Conservation (phyloP, 1,140 invertebrate genomes). For the Tyrophagus putrescentiae region DNA sequence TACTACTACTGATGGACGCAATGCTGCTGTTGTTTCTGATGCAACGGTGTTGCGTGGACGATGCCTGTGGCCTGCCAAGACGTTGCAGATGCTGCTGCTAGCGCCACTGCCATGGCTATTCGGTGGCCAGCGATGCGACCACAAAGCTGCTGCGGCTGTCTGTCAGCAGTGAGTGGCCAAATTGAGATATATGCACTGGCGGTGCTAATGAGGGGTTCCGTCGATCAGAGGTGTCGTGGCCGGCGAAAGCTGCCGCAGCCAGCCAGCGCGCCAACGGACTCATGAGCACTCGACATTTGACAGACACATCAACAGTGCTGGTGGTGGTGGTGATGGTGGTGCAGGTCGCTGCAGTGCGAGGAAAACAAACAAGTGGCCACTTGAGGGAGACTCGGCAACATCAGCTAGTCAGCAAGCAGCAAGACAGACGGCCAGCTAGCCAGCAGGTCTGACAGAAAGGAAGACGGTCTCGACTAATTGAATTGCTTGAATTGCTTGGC, state of each 20-base stretch:
- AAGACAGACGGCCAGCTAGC: no score
- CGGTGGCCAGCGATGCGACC: no score
- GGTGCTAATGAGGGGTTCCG: constrained; percentile 14
- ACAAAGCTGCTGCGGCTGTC: no score
- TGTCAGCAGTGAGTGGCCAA: not conserved
- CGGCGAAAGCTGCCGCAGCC: not conserved
- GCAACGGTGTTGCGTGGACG: no score
- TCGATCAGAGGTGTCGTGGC: constrained; percentile 5
- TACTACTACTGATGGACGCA: no score
- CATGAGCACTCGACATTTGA: constrained; percentile 1
- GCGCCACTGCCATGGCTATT: no score
- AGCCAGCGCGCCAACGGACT: not conserved
- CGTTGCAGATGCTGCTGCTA: no score
- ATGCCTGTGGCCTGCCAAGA: no score
- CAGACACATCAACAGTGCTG: no score
- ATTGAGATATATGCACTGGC: constrained; percentile 10
- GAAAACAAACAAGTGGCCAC: constrained; percentile 10
- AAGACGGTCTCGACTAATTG: constrained; percentile 9
- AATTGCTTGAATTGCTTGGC: constrained; percentile 1
- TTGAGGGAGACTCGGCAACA: not conserved
- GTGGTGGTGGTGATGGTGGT: no score
- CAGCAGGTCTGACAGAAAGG: no score
- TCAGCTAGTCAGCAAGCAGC: not conserved
- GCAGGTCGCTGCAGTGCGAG: not conserved
- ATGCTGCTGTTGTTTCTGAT: no score